Evolutionary conservation across 2,888 invertebrate genomes (phyloP), one percentile per base, ranked within the genome.

Genomic region (Branchipolynoe longqiensis): DNA sequence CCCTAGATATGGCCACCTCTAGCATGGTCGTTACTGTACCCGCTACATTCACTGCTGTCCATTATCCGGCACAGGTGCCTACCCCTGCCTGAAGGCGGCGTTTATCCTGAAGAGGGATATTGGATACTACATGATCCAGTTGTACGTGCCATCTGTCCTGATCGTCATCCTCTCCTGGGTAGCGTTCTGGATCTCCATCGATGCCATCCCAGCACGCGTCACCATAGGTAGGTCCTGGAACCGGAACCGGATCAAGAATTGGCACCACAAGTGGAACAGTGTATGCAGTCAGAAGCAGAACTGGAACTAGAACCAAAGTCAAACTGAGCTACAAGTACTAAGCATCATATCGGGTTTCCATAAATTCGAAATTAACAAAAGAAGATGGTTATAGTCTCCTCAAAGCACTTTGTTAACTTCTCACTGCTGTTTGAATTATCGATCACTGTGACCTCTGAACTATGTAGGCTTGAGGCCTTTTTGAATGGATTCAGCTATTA

Each of bases 111-210:
- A 89, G 74, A 59, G 89, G 38, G 89, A 89, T 85, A 87, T 89
- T 25, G 89, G 89, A 8, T 89, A 86, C 85, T 89, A 88, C 85
- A 85, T 89, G 87, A 89, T 89, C 73, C 89, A 89, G 84, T 73
- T 89, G 25, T 89, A 89, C 78, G 84, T 89, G 1, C 89, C 89
- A 12, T 87, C 86, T 64, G 87, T 89, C 31, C 88, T 89, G 28
- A 89, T 98, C 92, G 98, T 98, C 69, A 97, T 98, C 86, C 97
- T 98, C 97, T 97, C 97, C 96, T 98, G 98, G 98, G 97, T 98
- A 89, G 98, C 98, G 0, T 98, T 98, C 94, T 98, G 98, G 98
- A 97, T 98, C 91, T 97, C 88, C 82, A 88, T 90, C 28, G 98
- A 97, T 94, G 97, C 98, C 6, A 97, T 97, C 90, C 98, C 98